These are phyloP conservation scores for Leptopilina boulardi DNA, from an alignment of 1,140 invertebrate species.

Conservation along the genomic window DNA sequence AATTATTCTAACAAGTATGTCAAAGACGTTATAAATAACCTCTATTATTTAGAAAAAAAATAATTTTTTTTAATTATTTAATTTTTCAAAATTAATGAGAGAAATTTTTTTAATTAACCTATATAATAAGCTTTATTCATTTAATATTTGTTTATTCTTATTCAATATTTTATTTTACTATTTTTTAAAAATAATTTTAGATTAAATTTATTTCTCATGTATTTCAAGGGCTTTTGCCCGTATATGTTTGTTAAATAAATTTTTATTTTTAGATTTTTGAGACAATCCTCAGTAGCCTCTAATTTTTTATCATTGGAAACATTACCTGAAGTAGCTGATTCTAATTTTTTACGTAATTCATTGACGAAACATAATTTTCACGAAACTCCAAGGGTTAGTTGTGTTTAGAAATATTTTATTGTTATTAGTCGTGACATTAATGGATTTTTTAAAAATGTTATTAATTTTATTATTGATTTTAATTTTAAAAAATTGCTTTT, in stretches of 20 bases:
- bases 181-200: background rate
- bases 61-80: background rate
- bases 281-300: background rate
- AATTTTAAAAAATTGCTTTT: too few species aligned
- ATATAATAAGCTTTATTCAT: too few species aligned
- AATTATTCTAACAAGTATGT: background rate
- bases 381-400: background rate
- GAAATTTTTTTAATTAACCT: background rate
- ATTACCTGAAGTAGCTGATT: background rate
- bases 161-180: background rate
- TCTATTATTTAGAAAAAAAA: too few species aligned
- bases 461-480: too few species aligned
- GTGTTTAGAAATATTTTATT: background rate
- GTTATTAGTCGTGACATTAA: background rate
- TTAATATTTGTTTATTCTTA: background rate
- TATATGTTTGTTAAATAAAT: too few species aligned
- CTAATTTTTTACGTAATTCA: background rate
- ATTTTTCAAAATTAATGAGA: background rate
- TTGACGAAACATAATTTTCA: background rate
- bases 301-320: conserved; percentile 3
- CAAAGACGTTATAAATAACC: too few species aligned
- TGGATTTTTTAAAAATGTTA: background rate
- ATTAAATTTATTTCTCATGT: too few species aligned
- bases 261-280: conserved; percentile 15
- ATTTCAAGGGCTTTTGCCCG: too few species aligned